Evolutionary conservation across 2,797 vertebrate genomes (phyloP).

Genomic region (Ciconia nigra): DNA sequence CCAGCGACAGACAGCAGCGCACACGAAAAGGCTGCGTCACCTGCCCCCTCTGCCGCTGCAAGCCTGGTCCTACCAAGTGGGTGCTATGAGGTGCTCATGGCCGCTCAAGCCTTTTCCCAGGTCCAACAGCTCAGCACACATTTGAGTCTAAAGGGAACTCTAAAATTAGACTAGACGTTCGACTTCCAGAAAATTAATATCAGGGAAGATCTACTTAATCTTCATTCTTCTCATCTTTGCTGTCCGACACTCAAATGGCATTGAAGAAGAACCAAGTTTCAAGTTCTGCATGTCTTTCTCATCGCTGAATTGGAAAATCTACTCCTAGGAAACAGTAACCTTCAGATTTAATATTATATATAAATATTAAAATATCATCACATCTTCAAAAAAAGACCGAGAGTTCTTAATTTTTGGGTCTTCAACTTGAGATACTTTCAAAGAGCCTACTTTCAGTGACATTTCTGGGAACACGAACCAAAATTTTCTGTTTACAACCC

Average conservation of each 20-base stretch:
- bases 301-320: background rate
- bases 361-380: background rate
- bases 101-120: background rate
- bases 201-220: background rate
- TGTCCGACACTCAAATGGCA: fast-evolving
- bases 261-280: background rate
- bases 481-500: background rate
- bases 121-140: background rate
- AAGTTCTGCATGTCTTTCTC: background rate
- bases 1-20: background rate
- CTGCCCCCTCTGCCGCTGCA: background rate
- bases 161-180: background rate
- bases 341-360: background rate
- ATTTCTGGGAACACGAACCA: background rate
- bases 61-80: background rate
- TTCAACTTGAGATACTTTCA: background rate
- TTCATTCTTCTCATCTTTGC: background rate
- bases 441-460: background rate
- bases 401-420: background rate
- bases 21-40: background rate
- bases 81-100: background rate
- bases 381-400: background rate
- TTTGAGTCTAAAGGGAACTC: background rate
- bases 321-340: background rate
- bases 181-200: background rate